Base-by-base conservation (phyloP, 2,113 vertebrate species). In the Hiodon tergisus region DNA sequence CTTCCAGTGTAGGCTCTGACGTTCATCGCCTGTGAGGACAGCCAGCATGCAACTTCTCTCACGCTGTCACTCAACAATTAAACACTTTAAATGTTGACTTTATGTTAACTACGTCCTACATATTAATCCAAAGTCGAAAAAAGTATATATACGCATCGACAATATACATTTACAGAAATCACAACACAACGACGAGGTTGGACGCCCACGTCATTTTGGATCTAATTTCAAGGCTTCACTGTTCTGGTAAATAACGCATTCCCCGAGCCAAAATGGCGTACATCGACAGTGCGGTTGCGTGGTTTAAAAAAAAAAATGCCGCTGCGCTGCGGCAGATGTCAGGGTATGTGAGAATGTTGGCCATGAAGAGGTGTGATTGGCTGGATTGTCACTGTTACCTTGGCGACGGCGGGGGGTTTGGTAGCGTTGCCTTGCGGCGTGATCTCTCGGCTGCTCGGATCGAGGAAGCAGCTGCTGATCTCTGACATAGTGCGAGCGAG, bases 391-490 rank as follows among this genome's bases (percentile, higher is more conserved):
- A 85, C 76, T 91, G 95, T 96, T 96, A 92, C 94, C 87, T 91
- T 94, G 92, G 86, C 89, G 89, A 90, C 88, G 89, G 87, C 70
- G 86, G 88, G 89, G 82, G 90, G 92, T 93, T 91, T 91, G 92
- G 92, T 90, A 90, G 92, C 88, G 91, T 91, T 90, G 87, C 88
- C 85, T 90, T 90, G 89, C 91, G 81, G 89, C 85, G 89, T 84
- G 92, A 91, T 90, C 90, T 85, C 89, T 91, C 92, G 84, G 91
- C 91, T 90, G 94, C 93, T 88, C 89, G 90, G 82, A 89, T 88
- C 89, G 87, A 90, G 92, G 91, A 92, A 91, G 91, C 90, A 91
- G 92, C 93, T 90, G 94, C 93, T 92, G 91, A 90, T 93, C 91
- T 90, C 89, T 92, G 92, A 94, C 94, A 94, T 90, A 89, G 89